A percentile compares a stretch with the other conserved stretches of the same genome.
Conservation (phyloP, 2,888 invertebrate species). For the Drosophila suboccidentalis region DNA sequence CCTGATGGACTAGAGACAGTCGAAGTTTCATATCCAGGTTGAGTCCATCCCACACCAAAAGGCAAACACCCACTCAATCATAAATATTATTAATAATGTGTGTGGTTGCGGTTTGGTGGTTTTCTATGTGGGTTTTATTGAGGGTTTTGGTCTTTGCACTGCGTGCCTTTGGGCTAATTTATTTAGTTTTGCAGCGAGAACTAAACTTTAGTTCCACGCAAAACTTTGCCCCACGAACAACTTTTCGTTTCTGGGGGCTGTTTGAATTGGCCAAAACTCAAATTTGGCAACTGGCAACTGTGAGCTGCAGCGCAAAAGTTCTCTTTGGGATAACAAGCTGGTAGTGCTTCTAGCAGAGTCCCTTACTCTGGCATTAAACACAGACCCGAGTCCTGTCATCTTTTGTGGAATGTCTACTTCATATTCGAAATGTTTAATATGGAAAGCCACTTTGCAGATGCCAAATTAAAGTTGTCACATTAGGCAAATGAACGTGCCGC, state of each 20-base stretch:
- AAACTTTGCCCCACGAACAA: slow-evolving; percentile 25
- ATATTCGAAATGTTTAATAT: slow-evolving; percentile 57
- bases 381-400: slow-evolving; percentile 8
- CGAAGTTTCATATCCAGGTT: not conserved
- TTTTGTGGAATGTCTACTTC: slow-evolving; percentile 25
- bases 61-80: slow-evolving; percentile 70
- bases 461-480: slow-evolving; percentile 81
- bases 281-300: slow-evolving; percentile 26
- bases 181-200: slow-evolving; percentile 62
- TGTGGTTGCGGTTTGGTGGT: slow-evolving; percentile 55
- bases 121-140: slow-evolving; percentile 22
- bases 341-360: not conserved
- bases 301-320: slow-evolving; percentile 44
- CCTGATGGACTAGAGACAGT: slow-evolving; percentile 24
- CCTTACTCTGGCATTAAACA: not conserved
- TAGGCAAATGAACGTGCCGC: slow-evolving; percentile 68
- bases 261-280: slow-evolving; percentile 65
- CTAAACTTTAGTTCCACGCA: slow-evolving; percentile 47
- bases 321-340: slow-evolving; percentile 22
- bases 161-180: slow-evolving; percentile 70
- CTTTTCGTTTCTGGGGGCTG: slow-evolving; percentile 28
- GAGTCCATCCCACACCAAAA: not conserved
- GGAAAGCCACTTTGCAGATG: slow-evolving; percentile 67
- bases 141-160: slow-evolving; percentile 36
- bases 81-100: slow-evolving; percentile 81